Percentiles rank a stretch among this genome's conserved stretches.
Evolutionary conservation across 2,797 vertebrate genomes (phyloP).

Genomic region (Novumbra hubbsi): DNA sequence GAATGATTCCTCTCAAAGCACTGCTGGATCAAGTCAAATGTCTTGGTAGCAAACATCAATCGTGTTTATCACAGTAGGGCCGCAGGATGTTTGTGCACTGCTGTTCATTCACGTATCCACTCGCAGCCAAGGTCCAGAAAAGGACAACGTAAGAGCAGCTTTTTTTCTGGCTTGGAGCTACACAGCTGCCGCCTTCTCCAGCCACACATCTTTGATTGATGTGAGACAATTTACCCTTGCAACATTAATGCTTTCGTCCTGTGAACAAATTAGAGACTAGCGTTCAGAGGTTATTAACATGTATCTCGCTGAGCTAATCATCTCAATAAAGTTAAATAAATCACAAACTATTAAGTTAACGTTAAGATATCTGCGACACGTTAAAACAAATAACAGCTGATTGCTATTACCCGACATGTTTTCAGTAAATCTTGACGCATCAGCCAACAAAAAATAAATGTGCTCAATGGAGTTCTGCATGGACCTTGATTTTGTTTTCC

Average conservation of each 20-base stretch:
- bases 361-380: background rate
- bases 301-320: background rate
- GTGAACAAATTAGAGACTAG: conserved; percentile 25
- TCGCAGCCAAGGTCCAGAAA: conserved; percentile 56
- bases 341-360: background rate
- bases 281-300: conserved; percentile 4
- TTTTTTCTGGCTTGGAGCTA: conserved; percentile 54
- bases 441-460: background rate
- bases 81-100: conserved; percentile 72
- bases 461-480: too few species aligned
- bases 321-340: conserved; percentile 16
- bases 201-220: conserved; percentile 63
- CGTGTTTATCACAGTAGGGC: conserved; percentile 72
- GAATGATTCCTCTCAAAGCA: conserved; percentile 74
- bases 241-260: conserved; percentile 18
- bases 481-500: too few species aligned
- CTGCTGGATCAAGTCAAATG: conserved; percentile 74
- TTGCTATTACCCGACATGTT: background rate
- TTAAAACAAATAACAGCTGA: background rate
- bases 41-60: conserved; percentile 76
- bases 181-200: conserved; percentile 61
- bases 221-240: conserved; percentile 40
- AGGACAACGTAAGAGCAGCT: conserved; percentile 53
- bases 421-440: background rate
- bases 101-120: conserved; percentile 63